Percentiles rank a stretch among this genome's conserved stretches.
Conservation (phyloP, 2,888 invertebrate species). For the Phasia obesa region DNA sequence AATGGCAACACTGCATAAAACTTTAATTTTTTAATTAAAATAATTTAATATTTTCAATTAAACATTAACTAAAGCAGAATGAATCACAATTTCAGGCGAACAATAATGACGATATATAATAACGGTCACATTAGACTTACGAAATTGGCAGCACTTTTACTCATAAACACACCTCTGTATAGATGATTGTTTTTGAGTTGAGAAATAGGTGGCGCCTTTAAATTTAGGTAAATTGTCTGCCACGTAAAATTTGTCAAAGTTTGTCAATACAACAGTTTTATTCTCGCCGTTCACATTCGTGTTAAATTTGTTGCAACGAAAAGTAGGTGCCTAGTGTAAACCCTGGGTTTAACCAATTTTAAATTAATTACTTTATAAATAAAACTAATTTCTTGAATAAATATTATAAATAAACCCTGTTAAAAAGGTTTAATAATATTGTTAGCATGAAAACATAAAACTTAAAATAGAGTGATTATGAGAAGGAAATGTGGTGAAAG, state of each 20-base stretch:
- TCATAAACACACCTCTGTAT: too few relatives aligned
- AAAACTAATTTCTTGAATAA: conserved; percentile 16
- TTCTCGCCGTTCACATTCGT: conserved; percentile 74
- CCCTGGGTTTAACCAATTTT: background rate
- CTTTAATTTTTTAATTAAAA: too few relatives aligned
- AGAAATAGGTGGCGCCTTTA: conserved; percentile 42
- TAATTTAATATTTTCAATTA: too few relatives aligned
- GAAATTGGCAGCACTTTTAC: too few relatives aligned
- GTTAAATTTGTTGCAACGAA: conserved; percentile 72
- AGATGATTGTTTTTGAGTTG: background rate
- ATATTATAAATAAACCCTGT: background rate
- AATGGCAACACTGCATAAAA: too few relatives aligned
- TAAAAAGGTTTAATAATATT: background rate
- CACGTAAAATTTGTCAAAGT: conserved; percentile 66
- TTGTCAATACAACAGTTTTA: conserved; percentile 64
- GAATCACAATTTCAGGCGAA: too few relatives aligned
- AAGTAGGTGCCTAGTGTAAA: conserved; percentile 72
- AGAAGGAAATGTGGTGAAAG: background rate
- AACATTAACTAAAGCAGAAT: too few relatives aligned
- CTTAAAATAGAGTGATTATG: conserved; percentile 8
- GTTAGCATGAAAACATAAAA: conserved; percentile 1
- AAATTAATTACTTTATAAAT: conserved; percentile 34
- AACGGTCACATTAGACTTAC: too few relatives aligned
- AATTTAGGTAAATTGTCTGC: conserved; percentile 57
- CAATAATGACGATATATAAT: too few relatives aligned